Evolutionary conservation across 1,140 invertebrate genomes (phyloP), one percentile per base, ranked within the genome.

Genomic region (Ruditapes philippinarum): DNA sequence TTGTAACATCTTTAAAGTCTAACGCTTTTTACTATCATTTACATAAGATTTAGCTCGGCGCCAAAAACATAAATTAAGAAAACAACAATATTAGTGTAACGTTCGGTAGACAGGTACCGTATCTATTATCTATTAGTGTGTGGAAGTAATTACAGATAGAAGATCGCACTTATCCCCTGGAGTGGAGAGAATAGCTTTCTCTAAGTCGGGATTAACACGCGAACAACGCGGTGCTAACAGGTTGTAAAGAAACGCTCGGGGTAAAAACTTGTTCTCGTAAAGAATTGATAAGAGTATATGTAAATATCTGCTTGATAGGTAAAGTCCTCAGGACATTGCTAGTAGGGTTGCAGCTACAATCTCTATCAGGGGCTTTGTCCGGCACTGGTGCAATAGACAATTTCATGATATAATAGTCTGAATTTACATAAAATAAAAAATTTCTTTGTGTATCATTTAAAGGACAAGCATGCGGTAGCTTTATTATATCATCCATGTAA

Each of bases 11-110:
- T 70, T 31, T 38, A 36, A 70, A 31, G 65, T 70, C 28, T 70
- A 70, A 17, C 65, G 38, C 33, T 70, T 70, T 40, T 38, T 62
- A 62, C 40, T 51, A 78, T 78, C 74, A 51, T 51, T 78, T 36
- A 78, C 45, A 78, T 70, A 70, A 70, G 33, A 36, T 70, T 38
- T 70, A 54, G 45, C 9, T 38, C 45, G 74, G 45, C 74, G 74
- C 45, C 74, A 78, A 78, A 78, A 51, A 40, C 74, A 78, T 78
- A 78, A 78, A 78, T 78, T 78, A 78, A 78, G 74, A 78, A 78
- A 78, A 78, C 74, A 78, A 78, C 74, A 78, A 78, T 51, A 54
- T 78, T 78, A 78, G 74, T 40, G 45, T 78, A 78, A 78, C 54
- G 9, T 17, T 78, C 1, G 3, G 42, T 14, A 78, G 74, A 12